Conservation (phyloP, 2,888 invertebrate genomes). For the Brenthis daphne region DNA sequence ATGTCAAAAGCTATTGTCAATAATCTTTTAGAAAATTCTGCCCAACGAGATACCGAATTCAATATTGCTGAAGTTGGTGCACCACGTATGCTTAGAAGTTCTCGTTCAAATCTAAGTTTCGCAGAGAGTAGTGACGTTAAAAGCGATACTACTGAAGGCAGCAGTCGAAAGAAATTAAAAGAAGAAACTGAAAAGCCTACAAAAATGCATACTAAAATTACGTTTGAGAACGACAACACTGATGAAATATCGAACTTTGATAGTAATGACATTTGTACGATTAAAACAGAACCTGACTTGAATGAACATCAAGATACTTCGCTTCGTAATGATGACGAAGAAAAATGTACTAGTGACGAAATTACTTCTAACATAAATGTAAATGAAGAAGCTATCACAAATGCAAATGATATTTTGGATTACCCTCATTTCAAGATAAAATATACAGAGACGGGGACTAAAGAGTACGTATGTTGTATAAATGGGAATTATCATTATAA, state of each 20-base stretch:
- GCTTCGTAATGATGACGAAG: conserved; percentile 4
- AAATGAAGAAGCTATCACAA: neutral
- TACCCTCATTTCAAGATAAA: conserved; percentile 67
- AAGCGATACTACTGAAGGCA: conserved; percentile 47
- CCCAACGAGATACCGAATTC: conserved; percentile 14
- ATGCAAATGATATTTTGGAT: conserved; percentile 43
- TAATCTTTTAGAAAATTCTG: conserved; percentile 44
- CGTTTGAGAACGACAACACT: conserved; percentile 62
- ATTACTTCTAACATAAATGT: conserved; percentile 2
- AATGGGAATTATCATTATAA: conserved; percentile 66
- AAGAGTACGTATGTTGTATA: conserved; percentile 71
- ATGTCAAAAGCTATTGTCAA: conserved; percentile 57
- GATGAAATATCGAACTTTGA: conserved; percentile 41
- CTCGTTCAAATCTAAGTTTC: conserved; percentile 50
- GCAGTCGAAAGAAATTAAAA: conserved; percentile 10
- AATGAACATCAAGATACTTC: conserved; percentile 19
- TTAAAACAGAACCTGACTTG: conserved; percentile 27
- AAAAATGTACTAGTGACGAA: conserved; percentile 13
- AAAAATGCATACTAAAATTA: conserved; percentile 60
- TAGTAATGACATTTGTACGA: conserved; percentile 6
- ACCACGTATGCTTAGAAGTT: conserved; percentile 53
- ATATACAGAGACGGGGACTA: conserved; percentile 54
- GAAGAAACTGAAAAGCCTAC: conserved; percentile 23
- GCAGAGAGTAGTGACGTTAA: conserved; percentile 49
- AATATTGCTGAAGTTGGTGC: conserved; percentile 35